phyloP scores from a whole-genome alignment of 2,797 vertebrate species.

The Sebastes goodei region DNA sequence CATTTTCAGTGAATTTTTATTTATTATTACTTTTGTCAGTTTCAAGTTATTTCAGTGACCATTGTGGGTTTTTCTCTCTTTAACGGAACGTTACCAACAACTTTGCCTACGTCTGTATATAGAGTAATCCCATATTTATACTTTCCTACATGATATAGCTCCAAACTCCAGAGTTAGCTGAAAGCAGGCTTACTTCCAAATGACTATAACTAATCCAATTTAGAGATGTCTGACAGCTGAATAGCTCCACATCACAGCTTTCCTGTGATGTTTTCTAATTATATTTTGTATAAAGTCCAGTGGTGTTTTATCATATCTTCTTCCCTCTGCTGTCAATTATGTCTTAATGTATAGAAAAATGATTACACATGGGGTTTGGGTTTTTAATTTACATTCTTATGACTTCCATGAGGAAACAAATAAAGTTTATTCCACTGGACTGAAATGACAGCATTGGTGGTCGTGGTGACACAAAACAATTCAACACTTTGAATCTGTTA shows the following conservation, averaged over 20 bases:
- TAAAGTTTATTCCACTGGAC: background rate
- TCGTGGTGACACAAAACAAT: background rate
- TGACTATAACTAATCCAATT: slow-evolving; percentile 22
- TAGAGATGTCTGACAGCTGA: slow-evolving; percentile 1
- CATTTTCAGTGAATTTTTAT: no score
- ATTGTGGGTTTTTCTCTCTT: no score
- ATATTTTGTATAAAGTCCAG: background rate
- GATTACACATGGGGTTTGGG: background rate
- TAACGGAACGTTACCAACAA: no score
- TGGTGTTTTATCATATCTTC: background rate
- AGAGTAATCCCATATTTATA: background rate
- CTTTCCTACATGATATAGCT: slow-evolving; percentile 3
- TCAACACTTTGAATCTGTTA: slow-evolving; percentile 14
- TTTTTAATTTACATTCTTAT: background rate
- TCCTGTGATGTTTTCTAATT: slow-evolving; percentile 24
- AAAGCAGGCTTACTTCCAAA: slow-evolving; percentile 13
- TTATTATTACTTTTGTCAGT: no score
- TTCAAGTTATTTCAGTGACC: no score
- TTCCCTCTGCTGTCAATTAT: background rate
- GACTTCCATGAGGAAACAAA: background rate
- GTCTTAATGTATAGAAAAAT: background rate
- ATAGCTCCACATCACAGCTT: background rate
- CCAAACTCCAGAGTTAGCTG: slow-evolving; percentile 1
- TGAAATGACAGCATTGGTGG: slow-evolving; percentile 17
- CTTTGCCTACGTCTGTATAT: no score